Evolutionary conservation across 2,797 vertebrate species (phyloP), one percentile per base, ranked within the genome.

Genomic region (Fundulus diaphanus): DNA sequence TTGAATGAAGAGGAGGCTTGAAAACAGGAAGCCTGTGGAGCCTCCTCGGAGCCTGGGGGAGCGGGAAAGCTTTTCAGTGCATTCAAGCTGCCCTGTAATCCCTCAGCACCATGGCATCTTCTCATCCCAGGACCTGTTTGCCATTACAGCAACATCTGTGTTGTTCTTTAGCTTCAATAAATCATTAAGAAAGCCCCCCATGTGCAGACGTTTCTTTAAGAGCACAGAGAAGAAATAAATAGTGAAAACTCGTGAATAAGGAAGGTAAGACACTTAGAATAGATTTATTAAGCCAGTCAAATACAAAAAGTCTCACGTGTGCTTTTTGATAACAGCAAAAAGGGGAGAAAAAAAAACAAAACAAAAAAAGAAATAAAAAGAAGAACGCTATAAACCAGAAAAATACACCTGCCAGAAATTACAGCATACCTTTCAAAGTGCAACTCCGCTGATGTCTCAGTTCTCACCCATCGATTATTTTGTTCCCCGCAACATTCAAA

Each of bases 21-120:
- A 97, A 99, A 99, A 95, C 96, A 97, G 94, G 68, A 0, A 0
- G 0, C 76, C 94, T 97, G 96, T 95, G 29, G 96, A 93, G 95
- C 94, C 94, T 91, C 92, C 90, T 96, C 88, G 3, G 97, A 99
- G 65, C 80, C 92, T 94, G 85, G 5, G 88, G 56, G 79, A 83
- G 24, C 80, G 52, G 92, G 88, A 40, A 88, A 87, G 96, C 91
- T 94, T 92, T 97, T 96, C 73, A 95, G 97, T 99, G 97, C 98
- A 98, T 99, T 99, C 96, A 92, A 90, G 95, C 95, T 92, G 94
- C 86, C 87, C 80, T 76, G 89, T 27, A 15, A 73, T 57, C 88
- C 80, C 77, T 83, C 89, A 92, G 92, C 78, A 73, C 69, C 95
- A 96, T 72, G 92, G 79, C 84, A 72, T 67, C 82, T 93, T 90